Evolutionary conservation across 2,797 vertebrate species (phyloP), one percentile per base, ranked within the genome.

Genomic region (Knipowitschia caucasica): DNA sequence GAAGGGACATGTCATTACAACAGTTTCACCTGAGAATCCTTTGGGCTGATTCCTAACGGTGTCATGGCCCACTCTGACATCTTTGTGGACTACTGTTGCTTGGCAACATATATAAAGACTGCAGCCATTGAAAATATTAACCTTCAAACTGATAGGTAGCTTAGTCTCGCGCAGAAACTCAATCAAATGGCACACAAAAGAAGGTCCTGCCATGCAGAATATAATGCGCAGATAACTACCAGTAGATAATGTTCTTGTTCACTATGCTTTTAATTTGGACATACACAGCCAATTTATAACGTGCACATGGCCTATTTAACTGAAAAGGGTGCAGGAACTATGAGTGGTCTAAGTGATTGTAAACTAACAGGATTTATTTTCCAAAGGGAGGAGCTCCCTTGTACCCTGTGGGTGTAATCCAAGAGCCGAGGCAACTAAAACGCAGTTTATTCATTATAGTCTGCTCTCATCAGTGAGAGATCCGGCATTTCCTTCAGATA

Each of bases 21-120:
- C 43, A 27, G 46, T 36, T 56, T 46, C 49, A 70, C 44, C 27
- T 18, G 3, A 45, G 50, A 31, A 45, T 67, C 56, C 69, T 77
- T n/a, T 57, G 21, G 75, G 56, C 67, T 78, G 64, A 77, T 54
- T 61, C 39, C 35, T 29, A 29, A 12, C 20, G 35, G 35, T 43
- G 67, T 61, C 66, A 73, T 6, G 65, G 73, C 69, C 15, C 56
- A 77, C 55, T 73, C 15, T 65, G 74, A 70, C 50, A 73, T 54
- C 49, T 66, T 20, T 50, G 20, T n/a, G 7, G 5, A 39, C 51
- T 35, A 50, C 39, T 7, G 70, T 79, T 64, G 64, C 73, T 42
- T 44, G 47, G 70, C 72, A 70, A 81, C 76, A 34, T 33, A 24
- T 47, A 17, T 45, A 39, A 18, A 53, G 35, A 5, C 11, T 21